Evolutionary conservation across 2,113 vertebrate genomes (phyloP), one percentile per base, ranked within the genome.

Genomic region (Excalfactoria chinensis): DNA sequence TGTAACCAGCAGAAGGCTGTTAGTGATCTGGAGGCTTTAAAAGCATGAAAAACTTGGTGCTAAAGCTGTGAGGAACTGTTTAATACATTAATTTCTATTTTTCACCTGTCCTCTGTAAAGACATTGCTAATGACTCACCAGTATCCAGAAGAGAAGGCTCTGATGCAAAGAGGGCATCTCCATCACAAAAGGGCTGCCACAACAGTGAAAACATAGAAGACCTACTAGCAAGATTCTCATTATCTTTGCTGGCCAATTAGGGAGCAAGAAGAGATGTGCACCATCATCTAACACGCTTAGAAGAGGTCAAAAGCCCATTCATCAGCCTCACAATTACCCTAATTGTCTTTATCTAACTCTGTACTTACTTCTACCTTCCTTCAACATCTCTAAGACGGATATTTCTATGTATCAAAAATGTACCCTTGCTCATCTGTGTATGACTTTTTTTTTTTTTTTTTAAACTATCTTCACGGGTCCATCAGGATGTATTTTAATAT

Each of bases 111-210:
- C 28, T 79, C 67, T 56, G 30, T 48, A 63, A 49, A n/a, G 13
- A 23, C 5, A 40, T n/a, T 44, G 37, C 22, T 51, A 17, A 49
- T 14, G 35, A 23, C 12, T 56, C 1, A 1, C 12, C n/a, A 70
- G 4, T 34, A 44, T 8, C 43, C n/a, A 32, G 70, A 58, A 26
- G 8, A 51, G 35, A 74, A 63, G 4, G 22, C 37, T 30, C 14
- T 26, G 20, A 40, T 62, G n/a, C 18, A 28, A 69, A 58, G 7
- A 35, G 43, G 17, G 23, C 19, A 49, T 5, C 23, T 49, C n/a
- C 6, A 1, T 6, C 56, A 30, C 26, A 37, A 51, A 51, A 63
- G 10, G 28, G 12, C 43, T 14, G 18, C 26, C 0, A 0, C 35
- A 34, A 8, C 53, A 74, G 19, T 48, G 34, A n/a, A 25, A 60